Evolutionary conservation across 1,140 invertebrate genomes (phyloP), one percentile per base, ranked within the genome.

Genomic region (Drosophila micromelanica): DNA sequence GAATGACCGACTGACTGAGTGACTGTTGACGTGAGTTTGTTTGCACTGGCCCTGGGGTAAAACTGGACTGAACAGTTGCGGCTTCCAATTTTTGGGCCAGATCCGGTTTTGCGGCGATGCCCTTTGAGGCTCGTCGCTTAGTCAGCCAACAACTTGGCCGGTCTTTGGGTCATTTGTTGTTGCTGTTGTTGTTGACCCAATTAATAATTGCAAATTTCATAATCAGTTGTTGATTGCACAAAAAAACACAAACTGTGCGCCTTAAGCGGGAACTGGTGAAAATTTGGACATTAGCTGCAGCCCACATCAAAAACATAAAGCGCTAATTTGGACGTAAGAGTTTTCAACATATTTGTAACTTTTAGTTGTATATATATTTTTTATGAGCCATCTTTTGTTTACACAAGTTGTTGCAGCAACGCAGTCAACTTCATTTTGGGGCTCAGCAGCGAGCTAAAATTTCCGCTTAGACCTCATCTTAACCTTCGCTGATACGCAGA

Each of bases 191-290:
- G 51, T 43, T 87, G 82, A 87, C 82, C 82, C 84, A 87, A 87
- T 87, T 87, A 80, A 73, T 87, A 78, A 85, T 79, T 85, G 80
- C 80, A 67, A 73, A 81, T 85, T 85, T 68, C 81, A 81, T 74
- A 85, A 85, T 64, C 67, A 8, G 12, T 49, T 40, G 37, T 51
- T 45, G 20, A 46, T 7, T 43, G 51, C 73, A 27, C 27, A 27
- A 23, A 20, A 74, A 61, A 74, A 74, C 63, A 78, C 81, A 42
- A 60, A 6, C 17, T 20, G 40, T 64, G 35, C 49, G 60, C 78
- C 81, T 86, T 87, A 87, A 73, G 63, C 65, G 82, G 82, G 79
- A 86, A 86, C 61, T 84, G 55, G 54, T 65, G 49, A 76, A 73
- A 70, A 63, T 72, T 80, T 85, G 64, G 77, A 59, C 57, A 35